A percentile compares a stretch with the other conserved stretches of the same genome.
These are phyloP conservation scores for Antrozous pallidus DNA, from an alignment of 2,797 vertebrate species.

Conservation along the genomic window DNA sequence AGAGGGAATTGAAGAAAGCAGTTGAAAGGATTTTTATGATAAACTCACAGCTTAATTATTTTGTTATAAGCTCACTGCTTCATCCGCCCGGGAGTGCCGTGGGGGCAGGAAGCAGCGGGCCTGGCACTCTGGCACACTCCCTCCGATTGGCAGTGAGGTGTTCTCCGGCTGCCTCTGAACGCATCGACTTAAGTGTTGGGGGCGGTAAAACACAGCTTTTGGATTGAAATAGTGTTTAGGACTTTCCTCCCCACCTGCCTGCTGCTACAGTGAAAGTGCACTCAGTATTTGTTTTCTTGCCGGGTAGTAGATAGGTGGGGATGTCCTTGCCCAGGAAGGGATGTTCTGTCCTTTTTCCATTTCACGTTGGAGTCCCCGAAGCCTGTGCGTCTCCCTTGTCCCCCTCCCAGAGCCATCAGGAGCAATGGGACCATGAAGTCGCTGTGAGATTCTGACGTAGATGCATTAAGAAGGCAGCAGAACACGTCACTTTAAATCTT, in stretches of 20 bases:
- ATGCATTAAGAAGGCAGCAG: not conserved
- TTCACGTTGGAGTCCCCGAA: not conserved
- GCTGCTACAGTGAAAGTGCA: not conserved
- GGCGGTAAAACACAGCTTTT: not conserved
- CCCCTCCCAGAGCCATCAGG: not conserved
- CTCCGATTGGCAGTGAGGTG: too few relatives aligned
- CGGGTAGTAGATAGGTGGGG: not conserved
- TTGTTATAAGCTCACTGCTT: not conserved
- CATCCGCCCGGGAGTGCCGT: not conserved
- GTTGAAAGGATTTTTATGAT: slow-evolving; percentile 4
- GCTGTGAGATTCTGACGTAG: not conserved
- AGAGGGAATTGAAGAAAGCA: slow-evolving; percentile 10
- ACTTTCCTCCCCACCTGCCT: not conserved
- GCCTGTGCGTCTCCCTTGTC: not conserved
- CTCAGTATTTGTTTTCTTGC: not conserved
- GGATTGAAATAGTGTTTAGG: not conserved
- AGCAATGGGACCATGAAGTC: not conserved
- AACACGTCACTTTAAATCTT: not conserved
- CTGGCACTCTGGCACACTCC: not conserved
- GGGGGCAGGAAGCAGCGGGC: not conserved
- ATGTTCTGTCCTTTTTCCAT: not conserved
- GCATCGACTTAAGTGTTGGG: not conserved
- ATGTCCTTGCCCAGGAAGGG: not conserved
- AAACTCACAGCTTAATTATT: not conserved
- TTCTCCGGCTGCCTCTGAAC: too few relatives aligned